phyloP scores from a whole-genome alignment of 2,113 vertebrate species.

The Fregata magnificens region DNA sequence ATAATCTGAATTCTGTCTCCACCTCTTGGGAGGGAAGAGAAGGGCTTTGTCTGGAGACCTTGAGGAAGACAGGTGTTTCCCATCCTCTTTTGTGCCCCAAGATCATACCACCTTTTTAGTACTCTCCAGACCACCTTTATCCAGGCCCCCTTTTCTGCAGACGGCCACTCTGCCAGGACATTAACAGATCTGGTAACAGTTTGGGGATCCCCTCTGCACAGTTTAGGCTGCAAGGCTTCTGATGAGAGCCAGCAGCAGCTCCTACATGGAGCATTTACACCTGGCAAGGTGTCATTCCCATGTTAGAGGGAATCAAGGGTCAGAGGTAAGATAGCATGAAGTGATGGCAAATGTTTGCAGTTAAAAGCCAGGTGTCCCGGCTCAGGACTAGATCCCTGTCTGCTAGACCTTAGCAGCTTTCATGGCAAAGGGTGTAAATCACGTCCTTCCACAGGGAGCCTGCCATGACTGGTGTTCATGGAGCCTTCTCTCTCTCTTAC shows the following conservation, averaged over 20 bases:
- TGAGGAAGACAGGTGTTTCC: background rate
- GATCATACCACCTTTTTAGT: background rate
- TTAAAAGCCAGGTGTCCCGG: background rate
- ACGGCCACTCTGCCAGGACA: background rate
- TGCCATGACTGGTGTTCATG: fast-evolving
- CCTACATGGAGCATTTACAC: background rate
- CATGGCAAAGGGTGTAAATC: background rate
- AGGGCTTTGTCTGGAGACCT: background rate
- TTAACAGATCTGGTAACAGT: background rate
- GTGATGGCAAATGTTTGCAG: background rate
- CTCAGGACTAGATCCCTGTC: background rate
- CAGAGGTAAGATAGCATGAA: background rate
- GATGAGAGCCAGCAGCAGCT: background rate
- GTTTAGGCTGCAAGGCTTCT: background rate
- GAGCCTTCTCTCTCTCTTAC: background rate
- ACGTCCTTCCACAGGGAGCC: fast-evolving
- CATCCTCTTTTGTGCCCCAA: background rate
- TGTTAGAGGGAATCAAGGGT: background rate
- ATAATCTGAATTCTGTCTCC: background rate
- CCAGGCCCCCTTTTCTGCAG: background rate
- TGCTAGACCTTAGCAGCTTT: background rate
- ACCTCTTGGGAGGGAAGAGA: background rate
- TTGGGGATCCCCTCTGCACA: background rate
- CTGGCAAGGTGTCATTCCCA: background rate
- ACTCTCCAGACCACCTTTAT: background rate